Evolutionary conservation across 2,888 invertebrate species (phyloP), one percentile per base, ranked within the genome.

Genomic region (Aromia moschata): DNA sequence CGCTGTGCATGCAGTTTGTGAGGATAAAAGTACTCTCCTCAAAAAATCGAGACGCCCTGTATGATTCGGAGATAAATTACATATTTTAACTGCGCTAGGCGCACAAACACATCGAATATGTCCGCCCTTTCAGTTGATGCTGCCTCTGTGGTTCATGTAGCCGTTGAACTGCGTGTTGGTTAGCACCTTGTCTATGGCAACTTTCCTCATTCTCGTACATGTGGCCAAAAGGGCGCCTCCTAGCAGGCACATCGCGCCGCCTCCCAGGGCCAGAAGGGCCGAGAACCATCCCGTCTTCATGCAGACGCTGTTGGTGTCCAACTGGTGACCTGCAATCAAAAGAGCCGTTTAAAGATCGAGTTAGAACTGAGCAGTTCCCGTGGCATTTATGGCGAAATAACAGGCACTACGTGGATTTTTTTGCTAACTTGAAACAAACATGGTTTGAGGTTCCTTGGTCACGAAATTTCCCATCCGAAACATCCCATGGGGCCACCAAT

Each of bases 211-310:
- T 62, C 91, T 87, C 10, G 91, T 86, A 73, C 93, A 94, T 57
- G 92, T 89, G 0, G 90, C 88, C 66, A 92, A 82, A 16, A 93
- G 83, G 0, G 90, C 88, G 5, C 89, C 90, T 0, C 87, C 84
- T 58, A 94, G 81, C 44, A 92, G 85, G 38, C 91, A 90, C 61
- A 92, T 82, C 11, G 77, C 76, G 4, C 79, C 80, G 38, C 79
- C 80, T 3, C 83, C 82, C 14, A 84, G 74, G 1, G 83, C 84
- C 30, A 84, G 70, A 31, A 85, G 72, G 0, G 84, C 84, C 14
- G 84, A 83, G 66, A 85, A 83, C 75, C 84, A 82, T 11, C 84
- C 84, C n/a, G 83, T 82, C 67, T 79, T 81, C 63, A 81, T 68
- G 56, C 81, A 81, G 1, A 81, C 75, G 56, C 68, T 79, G 58